phyloP scores from a whole-genome alignment of 2,113 vertebrate genomes.

The Chlamydotis undulata region DNA sequence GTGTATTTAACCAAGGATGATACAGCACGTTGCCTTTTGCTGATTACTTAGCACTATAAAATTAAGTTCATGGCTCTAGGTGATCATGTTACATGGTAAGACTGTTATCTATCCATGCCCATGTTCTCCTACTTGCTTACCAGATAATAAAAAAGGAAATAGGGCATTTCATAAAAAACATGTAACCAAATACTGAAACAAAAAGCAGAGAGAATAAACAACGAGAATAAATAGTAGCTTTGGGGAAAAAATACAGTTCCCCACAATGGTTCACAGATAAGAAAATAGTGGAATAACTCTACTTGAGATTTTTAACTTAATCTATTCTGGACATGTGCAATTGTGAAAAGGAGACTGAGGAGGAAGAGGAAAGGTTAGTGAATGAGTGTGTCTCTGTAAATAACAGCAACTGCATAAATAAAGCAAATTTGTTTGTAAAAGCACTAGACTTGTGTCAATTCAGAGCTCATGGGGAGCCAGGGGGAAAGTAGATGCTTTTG shows the following conservation, averaged over 20 bases:
- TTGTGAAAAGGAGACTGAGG: background rate
- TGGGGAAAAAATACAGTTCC: background rate
- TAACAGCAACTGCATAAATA: background rate
- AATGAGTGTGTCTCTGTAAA: background rate
- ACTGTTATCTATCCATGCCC: too few relatives aligned
- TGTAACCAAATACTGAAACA: background rate
- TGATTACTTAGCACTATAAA: background rate
- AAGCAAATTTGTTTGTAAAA: background rate
- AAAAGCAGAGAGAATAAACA: background rate
- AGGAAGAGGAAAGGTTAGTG: background rate
- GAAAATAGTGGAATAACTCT: background rate
- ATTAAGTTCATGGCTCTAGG: background rate
- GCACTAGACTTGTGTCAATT: background rate
- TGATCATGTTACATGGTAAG: background rate
- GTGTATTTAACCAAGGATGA: accelerated
- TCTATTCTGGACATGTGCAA: background rate
- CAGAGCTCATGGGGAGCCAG: background rate
- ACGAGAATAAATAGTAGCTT: background rate
- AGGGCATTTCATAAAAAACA: background rate
- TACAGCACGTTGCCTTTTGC: accelerated
- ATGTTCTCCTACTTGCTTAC: background rate
- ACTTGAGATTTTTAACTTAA: background rate
- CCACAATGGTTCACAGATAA: background rate
- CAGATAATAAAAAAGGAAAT: background rate
- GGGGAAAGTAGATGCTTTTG: background rate